These are phyloP conservation scores for Coregonus clupeaformis DNA, from an alignment of 2,113 vertebrate species.

Conservation along the genomic window DNA sequence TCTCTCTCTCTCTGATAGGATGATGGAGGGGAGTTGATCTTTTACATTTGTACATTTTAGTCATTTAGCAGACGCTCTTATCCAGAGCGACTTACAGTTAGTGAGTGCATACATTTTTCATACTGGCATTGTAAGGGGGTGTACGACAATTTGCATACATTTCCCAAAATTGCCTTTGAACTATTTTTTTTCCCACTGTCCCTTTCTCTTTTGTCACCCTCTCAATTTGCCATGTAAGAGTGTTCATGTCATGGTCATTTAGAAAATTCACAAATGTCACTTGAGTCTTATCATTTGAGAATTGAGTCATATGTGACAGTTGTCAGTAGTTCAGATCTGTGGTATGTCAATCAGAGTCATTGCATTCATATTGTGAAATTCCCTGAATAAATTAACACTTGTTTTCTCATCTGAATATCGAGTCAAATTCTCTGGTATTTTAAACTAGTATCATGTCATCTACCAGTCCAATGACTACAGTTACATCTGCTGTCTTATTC, in stretches of 20 bases:
- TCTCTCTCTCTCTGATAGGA: neutral
- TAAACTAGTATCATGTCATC: conserved; percentile 43
- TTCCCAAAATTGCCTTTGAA: conserved; percentile 52
- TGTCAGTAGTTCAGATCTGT: neutral
- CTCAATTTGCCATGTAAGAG: conserved; percentile 35
- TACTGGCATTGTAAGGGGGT: conserved; percentile 19
- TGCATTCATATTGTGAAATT: conserved; percentile 57
- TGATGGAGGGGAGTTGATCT: neutral
- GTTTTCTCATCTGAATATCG: conserved; percentile 61
- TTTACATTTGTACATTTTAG: too few species aligned
- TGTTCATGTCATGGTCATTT: conserved; percentile 40
- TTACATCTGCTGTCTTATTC: too few species aligned
- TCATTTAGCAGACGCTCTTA: too few species aligned
- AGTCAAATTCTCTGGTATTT: conserved; percentile 53
- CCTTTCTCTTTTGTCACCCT: conserved; percentile 14
- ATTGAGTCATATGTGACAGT: conserved; percentile 17
- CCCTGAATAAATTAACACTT: conserved; percentile 64
- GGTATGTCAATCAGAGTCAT: conserved; percentile 31
- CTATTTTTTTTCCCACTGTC: conserved; percentile 36
- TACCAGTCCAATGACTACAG: too few species aligned
- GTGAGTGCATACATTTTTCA: too few species aligned
- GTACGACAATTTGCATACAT: conserved; percentile 59
- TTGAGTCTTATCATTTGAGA: conserved; percentile 21
- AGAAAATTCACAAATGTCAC: conserved; percentile 57
- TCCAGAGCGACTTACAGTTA: too few species aligned